Conservation (phyloP, 2,888 invertebrate genomes). For the Leptinotarsa peninsularis region DNA sequence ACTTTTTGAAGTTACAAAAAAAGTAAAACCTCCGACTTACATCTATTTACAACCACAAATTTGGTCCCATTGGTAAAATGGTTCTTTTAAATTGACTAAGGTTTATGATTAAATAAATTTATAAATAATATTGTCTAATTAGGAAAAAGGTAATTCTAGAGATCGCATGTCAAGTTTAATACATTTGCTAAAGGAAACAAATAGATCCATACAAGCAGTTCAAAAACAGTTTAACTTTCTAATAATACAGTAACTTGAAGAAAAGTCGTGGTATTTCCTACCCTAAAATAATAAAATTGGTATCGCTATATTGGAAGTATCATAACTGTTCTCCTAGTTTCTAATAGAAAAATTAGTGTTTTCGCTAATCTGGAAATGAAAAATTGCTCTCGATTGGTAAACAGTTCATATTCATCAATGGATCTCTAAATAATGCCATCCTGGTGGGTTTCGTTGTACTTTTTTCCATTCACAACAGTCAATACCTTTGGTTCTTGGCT, state of each 20-base stretch:
- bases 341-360: background rate
- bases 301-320: background rate
- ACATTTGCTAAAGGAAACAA: no score
- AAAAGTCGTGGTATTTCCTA: no score
- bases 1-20: background rate
- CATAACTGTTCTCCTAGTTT: background rate
- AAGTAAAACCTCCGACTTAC: constrained; percentile 23
- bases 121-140: constrained; percentile 43
- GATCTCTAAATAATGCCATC: constrained; percentile 44
- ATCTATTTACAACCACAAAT: constrained; percentile 44
- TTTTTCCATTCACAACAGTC: constrained; percentile 39
- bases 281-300: no score
- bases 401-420: background rate
- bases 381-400: background rate
- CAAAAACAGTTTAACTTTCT: no score
- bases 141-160: constrained; percentile 25
- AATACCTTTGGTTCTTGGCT: constrained; percentile 61
- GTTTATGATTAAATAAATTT: constrained; percentile 39
- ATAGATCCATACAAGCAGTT: no score
- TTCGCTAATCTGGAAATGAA: background rate
- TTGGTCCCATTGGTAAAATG: constrained; percentile 46
- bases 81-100: constrained; percentile 14
- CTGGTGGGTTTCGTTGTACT: constrained; percentile 39
- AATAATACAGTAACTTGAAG: no score
- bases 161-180: background rate